A percentile compares a stretch with the other conserved stretches of the same genome.
Evolutionary conservation across 23 tunicate species (phyloP).

Genomic region (Corella eumyota): DNA sequence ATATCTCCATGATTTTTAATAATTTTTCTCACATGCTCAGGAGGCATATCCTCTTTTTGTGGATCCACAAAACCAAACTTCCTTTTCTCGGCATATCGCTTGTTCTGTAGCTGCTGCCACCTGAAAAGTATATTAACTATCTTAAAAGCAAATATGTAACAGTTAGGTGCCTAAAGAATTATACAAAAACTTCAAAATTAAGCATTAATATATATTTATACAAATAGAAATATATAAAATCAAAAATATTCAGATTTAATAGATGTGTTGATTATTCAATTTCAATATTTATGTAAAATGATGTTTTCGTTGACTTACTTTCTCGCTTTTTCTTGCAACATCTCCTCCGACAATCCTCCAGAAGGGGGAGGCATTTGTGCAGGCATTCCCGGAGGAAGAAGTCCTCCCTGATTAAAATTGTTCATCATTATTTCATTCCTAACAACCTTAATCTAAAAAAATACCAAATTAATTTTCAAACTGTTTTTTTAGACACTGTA

Average conservation of each 20-base stretch:
- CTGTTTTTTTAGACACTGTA: too few species aligned
- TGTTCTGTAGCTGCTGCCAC: constrained; percentile 96
- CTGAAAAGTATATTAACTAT: constrained; percentile 11
- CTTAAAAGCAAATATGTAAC: too few species aligned
- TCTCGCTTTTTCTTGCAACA: constrained; percentile 65
- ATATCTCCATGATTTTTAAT: constrained; percentile 98
- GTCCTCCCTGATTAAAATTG: too few species aligned
- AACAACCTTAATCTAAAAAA: too few species aligned
- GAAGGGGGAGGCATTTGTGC: too few species aligned
- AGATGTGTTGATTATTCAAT: too few species aligned
- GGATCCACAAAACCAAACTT: constrained; percentile 98
- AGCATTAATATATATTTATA: background rate
- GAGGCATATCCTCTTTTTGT: constrained; percentile 99
- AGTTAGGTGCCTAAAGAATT: background rate
- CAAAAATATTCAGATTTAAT: too few species aligned
- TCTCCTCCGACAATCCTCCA: too few species aligned
- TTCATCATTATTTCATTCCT: too few species aligned
- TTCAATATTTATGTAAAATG: too few species aligned
- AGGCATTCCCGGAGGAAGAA: too few species aligned
- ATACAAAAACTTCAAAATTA: background rate
- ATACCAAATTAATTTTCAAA: too few species aligned
- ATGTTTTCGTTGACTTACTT: constrained; percentile 26
- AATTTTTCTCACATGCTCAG: constrained; percentile 95
- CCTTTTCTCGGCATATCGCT: constrained; percentile 92
- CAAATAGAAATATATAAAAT: background rate